phyloP scores from a whole-genome alignment of 2,113 vertebrate species.

The Chrysemys picta region DNA sequence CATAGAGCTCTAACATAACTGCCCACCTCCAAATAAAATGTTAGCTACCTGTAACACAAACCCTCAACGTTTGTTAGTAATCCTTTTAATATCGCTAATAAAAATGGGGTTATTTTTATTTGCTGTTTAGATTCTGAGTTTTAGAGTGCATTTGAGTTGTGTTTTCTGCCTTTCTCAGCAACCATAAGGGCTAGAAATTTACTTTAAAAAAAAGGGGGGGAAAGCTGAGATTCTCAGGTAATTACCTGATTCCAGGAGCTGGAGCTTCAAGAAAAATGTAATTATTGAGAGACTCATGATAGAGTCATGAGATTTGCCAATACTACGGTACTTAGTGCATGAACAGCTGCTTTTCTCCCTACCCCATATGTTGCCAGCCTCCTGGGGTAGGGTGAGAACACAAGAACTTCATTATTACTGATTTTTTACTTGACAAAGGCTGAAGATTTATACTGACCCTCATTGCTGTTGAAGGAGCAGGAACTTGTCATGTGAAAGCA shows the following conservation, averaged over 20 bases:
- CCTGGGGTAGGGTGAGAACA: background rate
- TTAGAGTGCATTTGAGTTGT: background rate
- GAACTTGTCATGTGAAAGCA: background rate
- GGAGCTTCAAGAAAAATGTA: background rate
- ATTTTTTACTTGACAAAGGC: background rate
- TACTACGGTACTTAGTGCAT: background rate
- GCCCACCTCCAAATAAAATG: background rate
- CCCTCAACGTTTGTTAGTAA: slow-evolving; percentile 14
- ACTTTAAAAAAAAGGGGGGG: slow-evolving; percentile 11
- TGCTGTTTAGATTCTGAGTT: background rate
- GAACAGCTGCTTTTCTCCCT: background rate
- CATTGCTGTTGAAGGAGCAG: background rate
- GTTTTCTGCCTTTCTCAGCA: background rate
- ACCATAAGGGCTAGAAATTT: background rate
- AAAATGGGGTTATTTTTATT: background rate
- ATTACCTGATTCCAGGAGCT: background rate
- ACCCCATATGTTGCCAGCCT: background rate
- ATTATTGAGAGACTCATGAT: background rate
- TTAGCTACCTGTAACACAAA: slow-evolving; percentile 57
- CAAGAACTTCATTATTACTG: background rate
- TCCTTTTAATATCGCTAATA: slow-evolving; percentile 9
- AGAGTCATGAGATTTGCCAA: background rate
- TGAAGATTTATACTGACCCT: background rate
- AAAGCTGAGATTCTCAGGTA: background rate
- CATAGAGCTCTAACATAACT: slow-evolving; percentile 1